phyloP scores from a whole-genome alignment of 2,797 vertebrate species.

The Anguilla pacifica region DNA sequence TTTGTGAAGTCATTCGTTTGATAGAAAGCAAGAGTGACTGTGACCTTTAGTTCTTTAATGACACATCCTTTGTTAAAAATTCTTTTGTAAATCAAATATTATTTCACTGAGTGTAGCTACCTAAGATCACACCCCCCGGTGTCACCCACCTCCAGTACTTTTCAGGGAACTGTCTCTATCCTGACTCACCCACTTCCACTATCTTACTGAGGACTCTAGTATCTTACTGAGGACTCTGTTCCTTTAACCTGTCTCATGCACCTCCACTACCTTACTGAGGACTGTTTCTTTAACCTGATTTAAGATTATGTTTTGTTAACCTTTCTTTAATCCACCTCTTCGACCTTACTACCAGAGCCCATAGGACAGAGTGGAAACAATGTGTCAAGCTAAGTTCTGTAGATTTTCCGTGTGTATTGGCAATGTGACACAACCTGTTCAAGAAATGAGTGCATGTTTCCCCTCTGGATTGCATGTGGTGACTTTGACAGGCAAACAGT shows the following conservation, averaged over 20 bases:
- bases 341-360: no score
- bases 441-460: background rate
- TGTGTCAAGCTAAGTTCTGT: no score
- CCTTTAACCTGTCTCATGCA: no score
- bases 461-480: background rate
- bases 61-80: slow-evolving; percentile 30
- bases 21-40: slow-evolving; percentile 57
- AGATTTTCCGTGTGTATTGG: background rate
- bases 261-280: no score
- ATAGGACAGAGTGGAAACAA: no score
- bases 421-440: background rate
- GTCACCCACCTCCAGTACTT: background rate
- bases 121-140: slow-evolving; percentile 28
- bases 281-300: no score
- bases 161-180: no score
- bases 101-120: slow-evolving; percentile 59
- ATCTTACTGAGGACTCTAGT: no score
- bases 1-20: slow-evolving; percentile 61
- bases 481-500: background rate
- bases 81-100: slow-evolving; percentile 44
- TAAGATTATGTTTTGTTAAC: no score
- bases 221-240: no score
- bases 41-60: slow-evolving; percentile 63
- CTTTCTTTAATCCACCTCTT: no score
- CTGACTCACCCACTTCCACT: no score